Percentiles rank a stretch among this genome's conserved stretches.
Conservation (phyloP, 2,113 vertebrate species). For the Platysternon megacephalum region DNA sequence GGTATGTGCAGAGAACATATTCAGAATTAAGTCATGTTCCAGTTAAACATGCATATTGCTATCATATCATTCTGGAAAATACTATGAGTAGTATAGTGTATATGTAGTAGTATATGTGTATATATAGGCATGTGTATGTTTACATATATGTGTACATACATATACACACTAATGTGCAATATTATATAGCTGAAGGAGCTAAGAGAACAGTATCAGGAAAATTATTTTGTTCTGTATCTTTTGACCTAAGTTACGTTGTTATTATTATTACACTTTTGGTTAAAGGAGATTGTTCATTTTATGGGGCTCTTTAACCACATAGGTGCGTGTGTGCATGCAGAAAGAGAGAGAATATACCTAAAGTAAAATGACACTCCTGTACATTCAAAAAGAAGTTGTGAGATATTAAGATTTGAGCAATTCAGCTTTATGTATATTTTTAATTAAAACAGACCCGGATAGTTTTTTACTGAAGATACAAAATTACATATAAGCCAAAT, state of each 20-base stretch:
- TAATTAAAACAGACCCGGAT: fast-evolving
- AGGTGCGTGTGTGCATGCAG: not conserved
- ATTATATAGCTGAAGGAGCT: not conserved
- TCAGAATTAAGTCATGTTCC: not conserved
- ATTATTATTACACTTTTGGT: not conserved
- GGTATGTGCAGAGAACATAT: not conserved
- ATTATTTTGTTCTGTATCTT: not conserved
- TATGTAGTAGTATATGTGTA: not conserved
- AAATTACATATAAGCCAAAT: not conserved
- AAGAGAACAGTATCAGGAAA: not conserved
- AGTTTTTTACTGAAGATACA: not conserved
- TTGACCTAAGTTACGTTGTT: not conserved
- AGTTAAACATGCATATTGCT: not conserved
- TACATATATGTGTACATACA: fast-evolving
- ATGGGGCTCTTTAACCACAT: not conserved
- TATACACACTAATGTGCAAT: not conserved
- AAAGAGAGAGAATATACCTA: not conserved
- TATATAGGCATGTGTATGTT: not conserved
- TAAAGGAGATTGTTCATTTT: slow-evolving; percentile 18
- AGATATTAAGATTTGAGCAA: not conserved
- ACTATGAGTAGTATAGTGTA: not conserved
- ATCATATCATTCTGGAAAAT: fast-evolving
- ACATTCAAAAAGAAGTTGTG: not conserved
- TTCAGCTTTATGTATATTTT: not conserved
- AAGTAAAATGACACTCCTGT: not conserved